Base-by-base conservation (phyloP, 2,888 invertebrate species). In the Phyllotreta striolata region DNA sequence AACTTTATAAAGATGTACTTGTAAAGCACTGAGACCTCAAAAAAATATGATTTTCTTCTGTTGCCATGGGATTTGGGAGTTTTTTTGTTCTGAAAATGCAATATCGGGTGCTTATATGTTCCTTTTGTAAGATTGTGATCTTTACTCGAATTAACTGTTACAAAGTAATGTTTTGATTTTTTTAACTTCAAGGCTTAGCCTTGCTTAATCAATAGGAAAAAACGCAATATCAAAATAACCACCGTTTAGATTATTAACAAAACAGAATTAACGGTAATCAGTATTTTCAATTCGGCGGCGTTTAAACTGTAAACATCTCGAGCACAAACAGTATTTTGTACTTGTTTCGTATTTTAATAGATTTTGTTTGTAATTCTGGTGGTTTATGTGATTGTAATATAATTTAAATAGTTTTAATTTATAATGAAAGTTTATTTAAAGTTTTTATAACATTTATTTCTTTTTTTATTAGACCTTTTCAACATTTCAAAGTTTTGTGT, bases 101-200 rank as follows among this genome's bases (percentile, higher is more conserved):
- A 66, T 66, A 66, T 47, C 37, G 46, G 66, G 66, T 63, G 63
- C 63, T 63, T 46, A 56, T 54, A 44, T 61, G 63, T 66, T 63
- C 63, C 61, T 66, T 49, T 51, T 44, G 35, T 56, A 55, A 54
- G 9, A 47, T 57, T 65, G 65, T 65, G 65, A 65, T 66, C 39
- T 63, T 63, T 63, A 47, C 61, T 57, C 51, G 47, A 63, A 46
- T 37, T 57, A 55, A 58, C 49, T 56, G 46, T 63, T 63, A 61
- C 66, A 9, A 61, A 63, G 66, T 66, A 58, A 61, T 49, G 39
- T 61, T 61, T 54, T 37, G 38, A 54, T 49, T 51, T 46, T 43
- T 41, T 56, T 24, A 7, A 51, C 55, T 60, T 49, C 62, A 59
- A 51, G 59, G 66, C 66, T 47, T 57, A 63, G 61, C 63, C 56